Base-by-base conservation (phyloP, 2,888 invertebrate genomes). In the Drosophila suboccidentalis region DNA sequence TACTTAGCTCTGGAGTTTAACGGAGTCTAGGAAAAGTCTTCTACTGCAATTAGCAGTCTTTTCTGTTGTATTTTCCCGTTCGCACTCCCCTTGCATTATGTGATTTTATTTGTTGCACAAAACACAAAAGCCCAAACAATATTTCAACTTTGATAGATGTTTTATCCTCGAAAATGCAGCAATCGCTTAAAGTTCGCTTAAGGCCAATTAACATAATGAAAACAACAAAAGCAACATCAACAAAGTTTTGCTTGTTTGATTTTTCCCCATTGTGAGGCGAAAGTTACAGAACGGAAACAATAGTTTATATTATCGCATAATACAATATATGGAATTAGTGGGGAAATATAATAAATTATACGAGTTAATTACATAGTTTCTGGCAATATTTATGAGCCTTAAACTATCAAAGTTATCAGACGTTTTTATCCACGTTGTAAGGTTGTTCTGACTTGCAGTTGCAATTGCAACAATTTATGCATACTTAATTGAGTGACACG, bases 41-140 rank as follows among this genome's bases (percentile, higher is more conserved):
- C 34, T 19, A 51, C 11, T 39, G 43, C 57, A 76, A 78, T 76
- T 78, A 74, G 38, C 46, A 11, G 17, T 53, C 38, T 53, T 46
- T 47, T 68, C 8, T 46, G 19, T 68, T 60, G 43, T n/a, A 29
- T 38, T 36, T 17, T 53, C 3, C 13, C 10, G 5, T 32, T 4
- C 26, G 10, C 10, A n/a, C 22, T 4, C 22, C 22, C 5, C 19
- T 32, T 55, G 15, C 38, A 68, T 65, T 66, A 53, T 74, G 49
- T 50, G 55, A 50, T 61, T 53, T 66, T 65, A 68, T 70, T 69
- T 51, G 53, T 49, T 53, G 64, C 65, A 62, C 29, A 50, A 44
- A 44, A 36, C 65, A 67, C 29, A 50, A 44, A 44, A 36, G 11
- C 36, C 15, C 22, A 15, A 38, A 62, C 43, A 51, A 57, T 41